These are phyloP conservation scores for Cepaea hortensis DNA, from an alignment of 2,888 invertebrate species.

Conservation along the genomic window DNA sequence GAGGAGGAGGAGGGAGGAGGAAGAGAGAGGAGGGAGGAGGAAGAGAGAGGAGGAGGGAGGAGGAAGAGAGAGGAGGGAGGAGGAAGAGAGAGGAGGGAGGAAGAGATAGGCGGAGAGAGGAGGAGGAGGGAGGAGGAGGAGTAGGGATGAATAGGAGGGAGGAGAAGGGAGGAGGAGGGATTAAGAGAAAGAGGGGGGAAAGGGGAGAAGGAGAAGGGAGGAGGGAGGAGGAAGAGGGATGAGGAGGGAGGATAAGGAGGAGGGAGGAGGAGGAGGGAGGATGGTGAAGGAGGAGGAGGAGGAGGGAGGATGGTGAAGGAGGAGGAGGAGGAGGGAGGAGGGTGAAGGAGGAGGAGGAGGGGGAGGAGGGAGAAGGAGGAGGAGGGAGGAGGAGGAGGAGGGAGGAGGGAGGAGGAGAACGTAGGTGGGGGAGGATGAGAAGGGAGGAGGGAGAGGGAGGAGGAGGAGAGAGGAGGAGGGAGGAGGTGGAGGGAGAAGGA, in stretches of 20 bases:
- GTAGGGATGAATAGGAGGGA: too few species aligned
- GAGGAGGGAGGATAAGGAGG: too few species aligned
- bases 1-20: background rate
- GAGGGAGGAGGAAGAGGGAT: too few species aligned
- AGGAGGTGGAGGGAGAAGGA: too few species aligned
- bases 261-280: background rate
- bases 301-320: too few species aligned
- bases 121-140: too few species aligned
- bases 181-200: slow-evolving; percentile 14
- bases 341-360: background rate
- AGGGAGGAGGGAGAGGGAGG: background rate
- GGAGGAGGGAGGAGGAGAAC: too few species aligned
- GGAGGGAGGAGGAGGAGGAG: background rate
- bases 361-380: slow-evolving; percentile 8
- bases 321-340: too few species aligned
- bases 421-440: too few species aligned
- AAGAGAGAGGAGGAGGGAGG: slow-evolving; percentile 2
- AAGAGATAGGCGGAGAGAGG: too few species aligned
- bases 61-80: background rate
- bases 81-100: slow-evolving; percentile 5
- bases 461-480: too few species aligned
- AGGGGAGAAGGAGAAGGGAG: slow-evolving; percentile 21
- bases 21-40: background rate
- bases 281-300: background rate
- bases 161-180: too few species aligned